phyloP scores from a whole-genome alignment of 2,888 invertebrate genomes.

The Chloroclysta siterata region DNA sequence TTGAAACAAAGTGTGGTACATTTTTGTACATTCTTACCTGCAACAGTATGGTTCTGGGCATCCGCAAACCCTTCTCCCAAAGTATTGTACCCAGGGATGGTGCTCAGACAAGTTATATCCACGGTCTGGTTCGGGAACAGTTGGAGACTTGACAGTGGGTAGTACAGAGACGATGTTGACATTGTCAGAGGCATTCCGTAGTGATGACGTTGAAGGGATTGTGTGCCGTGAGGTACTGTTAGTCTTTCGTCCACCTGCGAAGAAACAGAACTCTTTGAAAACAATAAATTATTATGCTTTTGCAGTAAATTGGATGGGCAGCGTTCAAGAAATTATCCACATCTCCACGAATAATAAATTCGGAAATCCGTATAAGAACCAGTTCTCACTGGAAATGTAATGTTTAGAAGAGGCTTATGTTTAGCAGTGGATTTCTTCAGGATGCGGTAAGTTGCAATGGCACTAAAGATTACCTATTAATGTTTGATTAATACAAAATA shows the following conservation, averaged over 20 bases:
- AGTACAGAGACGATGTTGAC: slow-evolving; percentile 83
- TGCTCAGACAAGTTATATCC: slow-evolving; percentile 90
- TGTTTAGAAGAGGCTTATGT: too few species aligned
- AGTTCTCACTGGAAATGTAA: too few species aligned
- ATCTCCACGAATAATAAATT: too few species aligned
- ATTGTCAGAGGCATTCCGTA: slow-evolving; percentile 72
- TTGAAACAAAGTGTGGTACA: too few species aligned
- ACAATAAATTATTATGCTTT: too few species aligned
- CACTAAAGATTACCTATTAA: too few species aligned
- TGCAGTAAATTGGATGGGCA: too few species aligned
- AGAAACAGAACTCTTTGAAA: not conserved
- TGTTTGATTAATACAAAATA: too few species aligned
- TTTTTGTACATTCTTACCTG: slow-evolving; percentile 81
- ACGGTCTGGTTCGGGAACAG: slow-evolving; percentile 88
- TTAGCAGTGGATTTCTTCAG: too few species aligned
- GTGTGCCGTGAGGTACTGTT: slow-evolving; percentile 73
- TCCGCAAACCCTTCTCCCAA: slow-evolving; percentile 89
- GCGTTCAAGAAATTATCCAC: too few species aligned
- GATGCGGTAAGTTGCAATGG: too few species aligned
- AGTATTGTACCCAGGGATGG: slow-evolving; percentile 90
- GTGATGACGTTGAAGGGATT: slow-evolving; percentile 69
- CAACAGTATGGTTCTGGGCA: slow-evolving; percentile 88
- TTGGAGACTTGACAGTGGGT: slow-evolving; percentile 89
- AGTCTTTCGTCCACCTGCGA: slow-evolving; percentile 74
- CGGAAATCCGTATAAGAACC: too few species aligned